phyloP scores from a whole-genome alignment of 2,888 invertebrate genomes.

The Strigamia transsilvanica region DNA sequence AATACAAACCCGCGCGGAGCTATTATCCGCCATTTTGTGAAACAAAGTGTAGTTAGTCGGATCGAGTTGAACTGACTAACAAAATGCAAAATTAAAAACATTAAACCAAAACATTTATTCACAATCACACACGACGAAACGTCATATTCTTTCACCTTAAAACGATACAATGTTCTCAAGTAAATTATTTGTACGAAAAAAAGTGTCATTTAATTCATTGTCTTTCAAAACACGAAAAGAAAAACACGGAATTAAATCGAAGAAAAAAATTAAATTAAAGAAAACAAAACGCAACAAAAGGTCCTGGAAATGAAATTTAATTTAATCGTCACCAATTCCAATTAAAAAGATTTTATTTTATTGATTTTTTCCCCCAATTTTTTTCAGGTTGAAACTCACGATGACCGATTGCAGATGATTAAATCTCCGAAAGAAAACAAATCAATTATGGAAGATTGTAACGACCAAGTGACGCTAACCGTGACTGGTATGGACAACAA shows the following conservation, averaged over 20 bases:
- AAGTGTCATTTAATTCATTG: background rate
- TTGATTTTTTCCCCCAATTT: background rate
- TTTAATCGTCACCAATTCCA: background rate
- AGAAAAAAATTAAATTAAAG: conserved; percentile 4
- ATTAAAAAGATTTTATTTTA: background rate
- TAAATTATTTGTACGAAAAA: background rate
- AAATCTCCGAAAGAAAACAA: background rate
- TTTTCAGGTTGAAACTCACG: background rate
- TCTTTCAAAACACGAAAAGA: background rate
- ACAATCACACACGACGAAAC: background rate
- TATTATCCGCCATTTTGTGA: conserved; percentile 53
- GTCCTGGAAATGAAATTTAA: background rate
- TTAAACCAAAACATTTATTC: background rate
- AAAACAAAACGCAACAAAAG: background rate
- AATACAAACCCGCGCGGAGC: conserved; percentile 52
- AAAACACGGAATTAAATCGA: background rate
- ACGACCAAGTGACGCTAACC: conserved; percentile 12
- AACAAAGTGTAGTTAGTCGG: background rate
- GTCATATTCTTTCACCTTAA: background rate
- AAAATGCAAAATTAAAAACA: background rate
- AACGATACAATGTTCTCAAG: background rate
- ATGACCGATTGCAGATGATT: background rate
- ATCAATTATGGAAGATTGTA: background rate
- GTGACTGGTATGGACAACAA: background rate
- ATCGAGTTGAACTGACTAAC: background rate